These are phyloP conservation scores for Dinoponera quadriceps DNA, from an alignment of 1,140 invertebrate species.

Conservation along the genomic window DNA sequence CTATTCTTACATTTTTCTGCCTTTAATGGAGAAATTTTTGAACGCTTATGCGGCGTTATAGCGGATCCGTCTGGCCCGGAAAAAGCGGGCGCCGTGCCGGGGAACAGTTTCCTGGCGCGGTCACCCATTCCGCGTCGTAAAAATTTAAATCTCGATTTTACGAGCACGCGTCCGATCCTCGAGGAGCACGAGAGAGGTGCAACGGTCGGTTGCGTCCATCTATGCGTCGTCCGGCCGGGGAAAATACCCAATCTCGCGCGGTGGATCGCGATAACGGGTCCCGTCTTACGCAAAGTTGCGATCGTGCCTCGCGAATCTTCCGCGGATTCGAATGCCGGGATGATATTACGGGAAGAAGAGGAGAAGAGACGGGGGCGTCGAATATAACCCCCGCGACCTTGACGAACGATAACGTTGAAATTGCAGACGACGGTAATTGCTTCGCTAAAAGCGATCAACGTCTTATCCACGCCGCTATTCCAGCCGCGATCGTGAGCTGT, in stretches of 20 bases:
- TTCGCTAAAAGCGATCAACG: not conserved
- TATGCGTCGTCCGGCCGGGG: not conserved
- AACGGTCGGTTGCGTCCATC: slow-evolving; percentile 19
- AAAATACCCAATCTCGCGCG: slow-evolving; percentile 36
- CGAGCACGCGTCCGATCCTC: slow-evolving; percentile 2
- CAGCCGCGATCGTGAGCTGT: not conserved
- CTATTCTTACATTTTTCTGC: not conserved
- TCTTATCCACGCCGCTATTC: not conserved
- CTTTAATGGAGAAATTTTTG: not conserved
- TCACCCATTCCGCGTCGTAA: slow-evolving; percentile 21
- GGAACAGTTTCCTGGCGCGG: not conserved
- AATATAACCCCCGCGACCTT: not conserved
- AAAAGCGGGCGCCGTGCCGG: not conserved
- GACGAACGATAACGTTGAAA: not conserved
- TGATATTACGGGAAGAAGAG: not conserved
- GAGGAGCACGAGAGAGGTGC: not conserved
- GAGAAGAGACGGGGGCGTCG: too few relatives aligned
- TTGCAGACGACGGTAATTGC: not conserved
- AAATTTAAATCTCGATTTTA: slow-evolving; percentile 53
- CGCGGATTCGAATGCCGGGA: not conserved
- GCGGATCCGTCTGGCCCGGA: not conserved
- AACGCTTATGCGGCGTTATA: not conserved
- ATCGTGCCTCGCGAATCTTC: not conserved
- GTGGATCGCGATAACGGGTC: slow-evolving; percentile 15
- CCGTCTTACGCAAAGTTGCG: not conserved